Conservation (phyloP, 2,113 vertebrate genomes). For the Atherinomorus stipes region DNA sequence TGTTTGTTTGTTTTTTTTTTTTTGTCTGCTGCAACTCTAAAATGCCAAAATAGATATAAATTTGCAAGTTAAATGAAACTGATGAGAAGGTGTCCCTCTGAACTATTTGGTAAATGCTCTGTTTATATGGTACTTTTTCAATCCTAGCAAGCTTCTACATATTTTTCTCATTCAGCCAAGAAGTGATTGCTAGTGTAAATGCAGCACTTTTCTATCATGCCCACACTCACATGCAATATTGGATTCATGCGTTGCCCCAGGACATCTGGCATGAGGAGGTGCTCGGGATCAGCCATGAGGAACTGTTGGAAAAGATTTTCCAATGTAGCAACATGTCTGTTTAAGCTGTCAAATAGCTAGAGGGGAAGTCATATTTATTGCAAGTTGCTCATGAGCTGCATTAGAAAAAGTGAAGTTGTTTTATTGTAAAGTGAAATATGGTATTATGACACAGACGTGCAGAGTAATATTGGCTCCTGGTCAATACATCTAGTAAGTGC, state of each 20-base stretch:
- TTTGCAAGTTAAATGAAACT: not conserved
- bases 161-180: not conserved
- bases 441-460: too few relatives aligned
- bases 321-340: not conserved
- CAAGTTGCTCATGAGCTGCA: not conserved
- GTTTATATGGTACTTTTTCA: too few relatives aligned
- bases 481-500: not conserved
- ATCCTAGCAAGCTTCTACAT: too few relatives aligned
- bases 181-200: not conserved
- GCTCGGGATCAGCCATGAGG: too few relatives aligned
- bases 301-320: too few relatives aligned
- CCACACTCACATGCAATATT: not conserved
- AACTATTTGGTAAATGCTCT: not conserved
- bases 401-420: not conserved
- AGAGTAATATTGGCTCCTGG: too few relatives aligned
- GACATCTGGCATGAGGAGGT: too few relatives aligned
- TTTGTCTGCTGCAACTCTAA: too few relatives aligned
- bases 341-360: not conserved
- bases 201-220: not conserved
- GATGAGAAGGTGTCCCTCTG: not conserved
- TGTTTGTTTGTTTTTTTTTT: too few relatives aligned
- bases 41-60: not conserved
- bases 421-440: too few relatives aligned
- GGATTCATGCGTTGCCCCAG: too few relatives aligned
- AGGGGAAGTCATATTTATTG: not conserved